Conservation (phyloP, 2,797 vertebrate species). For the Chrosomus eos region DNA sequence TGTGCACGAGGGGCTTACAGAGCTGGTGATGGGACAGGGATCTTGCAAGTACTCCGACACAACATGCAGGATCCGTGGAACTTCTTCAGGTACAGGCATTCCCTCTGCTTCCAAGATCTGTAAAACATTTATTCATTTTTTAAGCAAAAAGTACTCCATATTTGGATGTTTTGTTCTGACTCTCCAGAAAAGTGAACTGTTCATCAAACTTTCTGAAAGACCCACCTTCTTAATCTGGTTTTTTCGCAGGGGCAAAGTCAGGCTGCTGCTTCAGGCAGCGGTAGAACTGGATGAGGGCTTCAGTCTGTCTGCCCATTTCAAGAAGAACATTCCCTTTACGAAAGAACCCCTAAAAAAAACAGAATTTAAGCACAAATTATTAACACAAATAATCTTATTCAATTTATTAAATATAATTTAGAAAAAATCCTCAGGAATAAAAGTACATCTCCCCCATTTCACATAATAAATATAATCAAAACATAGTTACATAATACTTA, state of each 20-base stretch:
- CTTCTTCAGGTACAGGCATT: slow-evolving; percentile 74
- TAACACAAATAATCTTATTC: not conserved
- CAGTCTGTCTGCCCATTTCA: slow-evolving; percentile 81
- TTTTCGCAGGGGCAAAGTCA: slow-evolving; percentile 77
- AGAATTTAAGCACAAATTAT: slow-evolving; percentile 4
- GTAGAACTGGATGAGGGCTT: slow-evolving; percentile 83
- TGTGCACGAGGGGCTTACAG: slow-evolving; percentile 61
- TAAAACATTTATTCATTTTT: not conserved
- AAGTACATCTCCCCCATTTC: not conserved
- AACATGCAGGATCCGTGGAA: slow-evolving; percentile 70
- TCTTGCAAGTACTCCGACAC: slow-evolving; percentile 74
- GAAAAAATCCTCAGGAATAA: not conserved
- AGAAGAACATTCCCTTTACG: slow-evolving; percentile 86
- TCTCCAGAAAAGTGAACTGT: not conserved
- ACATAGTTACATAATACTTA: not conserved
- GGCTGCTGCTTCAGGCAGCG: slow-evolving; percentile 82
- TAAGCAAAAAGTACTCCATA: not conserved
- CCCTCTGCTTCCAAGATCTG: slow-evolving; percentile 80
- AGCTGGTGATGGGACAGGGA: slow-evolving; percentile 70
- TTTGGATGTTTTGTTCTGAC: not conserved
- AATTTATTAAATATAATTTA: not conserved
- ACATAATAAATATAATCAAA: not conserved
- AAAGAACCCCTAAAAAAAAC: slow-evolving; percentile 81
- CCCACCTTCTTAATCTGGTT: slow-evolving; percentile 83
- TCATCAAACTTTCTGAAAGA: not conserved